Evolutionary conservation across 2,888 invertebrate species (phyloP), one percentile per base, ranked within the genome.

Genomic region (Neoscelio sp.): DNA sequence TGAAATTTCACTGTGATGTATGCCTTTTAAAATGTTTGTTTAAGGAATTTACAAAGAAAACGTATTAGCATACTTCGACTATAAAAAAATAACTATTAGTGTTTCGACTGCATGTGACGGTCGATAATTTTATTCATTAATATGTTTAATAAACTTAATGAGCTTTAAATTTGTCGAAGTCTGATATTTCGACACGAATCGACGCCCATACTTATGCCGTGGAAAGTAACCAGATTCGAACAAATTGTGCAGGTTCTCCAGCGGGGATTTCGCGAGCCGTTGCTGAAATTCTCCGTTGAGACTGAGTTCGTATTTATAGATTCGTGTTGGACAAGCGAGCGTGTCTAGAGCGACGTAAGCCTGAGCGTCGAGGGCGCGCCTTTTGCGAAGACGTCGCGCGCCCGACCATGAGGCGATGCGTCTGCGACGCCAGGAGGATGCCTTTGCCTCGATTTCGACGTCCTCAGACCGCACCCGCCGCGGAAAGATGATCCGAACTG

Each of bases 281-380:
- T 82, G 83, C 81, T 86, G 84, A 86, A 86, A 86, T 86, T 85
- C 86, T 82, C 84, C 83, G 83, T 82, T 81, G 82, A 86, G 84
- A 76, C 80, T 83, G 82, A 40, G 79, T 40, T 74, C 71, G 85
- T 87, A 87, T 87, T 87, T 87, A 87, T 87, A 87, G 87, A 87
- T 64, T 71, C 71, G 82, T 80, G 79, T 79, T 68, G 79, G 73
- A 62, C 68, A 78, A 67, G 75, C 75, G 75, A 80, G 77, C 23
- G 78, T 73, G 79, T 64, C 44, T 50, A 40, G 50, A 67, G 48
- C 46, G 44, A 52, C 52, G 73, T 40, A n/a, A 46, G 67, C 17
- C 38, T 54, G 54, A 67, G 56, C 60, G 60, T 40, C 58, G 56
- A 75, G 68, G 50, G 70, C 64, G 76, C 77, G 77, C 58, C 77